These are phyloP conservation scores for Trichomycterus rosablanca DNA, from an alignment of 2,113 vertebrate species.

Conservation along the genomic window DNA sequence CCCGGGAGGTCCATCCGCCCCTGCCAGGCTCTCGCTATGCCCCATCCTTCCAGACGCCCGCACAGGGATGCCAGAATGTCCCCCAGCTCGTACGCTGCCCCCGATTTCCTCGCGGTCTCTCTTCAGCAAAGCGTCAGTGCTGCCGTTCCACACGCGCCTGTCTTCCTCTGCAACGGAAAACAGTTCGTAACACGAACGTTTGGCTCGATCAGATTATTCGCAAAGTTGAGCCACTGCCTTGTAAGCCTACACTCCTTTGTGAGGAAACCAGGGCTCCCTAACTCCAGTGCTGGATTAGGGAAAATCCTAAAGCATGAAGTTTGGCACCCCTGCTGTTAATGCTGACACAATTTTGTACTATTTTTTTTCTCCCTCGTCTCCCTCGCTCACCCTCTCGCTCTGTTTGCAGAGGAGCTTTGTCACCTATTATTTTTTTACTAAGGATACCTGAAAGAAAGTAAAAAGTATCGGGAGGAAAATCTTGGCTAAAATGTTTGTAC, in stretches of 20 bases:
- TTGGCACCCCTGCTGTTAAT: conserved; percentile 17
- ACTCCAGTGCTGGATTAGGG: neutral
- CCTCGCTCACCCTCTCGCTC: neutral
- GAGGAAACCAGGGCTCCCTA: too few relatives aligned
- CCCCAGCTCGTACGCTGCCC: conserved; percentile 38
- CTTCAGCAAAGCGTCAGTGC: conserved; percentile 65
- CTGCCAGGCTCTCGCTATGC: conserved; percentile 65
- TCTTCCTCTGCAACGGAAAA: conserved; percentile 69
- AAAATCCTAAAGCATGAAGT: conserved; percentile 4
- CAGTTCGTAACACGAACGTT: too few relatives aligned
- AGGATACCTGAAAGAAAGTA: conserved; percentile 8
- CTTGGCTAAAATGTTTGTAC: too few relatives aligned
- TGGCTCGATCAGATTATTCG: neutral
- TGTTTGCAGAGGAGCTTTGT: neutral
- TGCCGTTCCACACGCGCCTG: conserved; percentile 73
- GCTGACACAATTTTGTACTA: conserved; percentile 16
- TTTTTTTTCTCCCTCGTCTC: neutral
- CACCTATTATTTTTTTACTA: neutral
- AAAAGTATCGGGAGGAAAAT: neutral
- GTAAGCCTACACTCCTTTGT: too few relatives aligned
- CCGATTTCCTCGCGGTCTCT: conserved; percentile 72
- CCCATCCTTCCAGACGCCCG: conserved; percentile 70
- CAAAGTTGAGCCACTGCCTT: too few relatives aligned
- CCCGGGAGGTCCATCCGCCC: conserved; percentile 62
- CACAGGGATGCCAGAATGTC: conserved; percentile 77